Evolutionary conservation across 2,797 vertebrate species (phyloP).

Genomic region (Myripristis jacobus): DNA sequence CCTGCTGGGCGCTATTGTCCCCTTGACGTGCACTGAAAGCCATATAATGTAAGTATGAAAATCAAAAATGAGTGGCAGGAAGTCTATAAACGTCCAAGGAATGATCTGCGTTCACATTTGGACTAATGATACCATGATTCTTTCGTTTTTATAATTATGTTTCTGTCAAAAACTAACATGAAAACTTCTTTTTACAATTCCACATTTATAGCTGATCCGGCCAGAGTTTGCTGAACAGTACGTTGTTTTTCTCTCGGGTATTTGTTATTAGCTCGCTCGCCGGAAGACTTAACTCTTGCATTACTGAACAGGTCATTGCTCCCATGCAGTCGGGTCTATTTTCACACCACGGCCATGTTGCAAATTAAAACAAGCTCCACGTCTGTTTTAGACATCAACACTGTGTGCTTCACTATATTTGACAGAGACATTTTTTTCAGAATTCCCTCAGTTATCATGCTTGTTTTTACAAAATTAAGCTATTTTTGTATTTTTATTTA

Average conservation of each 20-base stretch:
- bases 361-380: constrained; percentile 50
- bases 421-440: not conserved
- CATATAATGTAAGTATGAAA: constrained; percentile 17
- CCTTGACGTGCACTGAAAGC: constrained; percentile 4
- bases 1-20: constrained; percentile 72
- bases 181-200: not conserved
- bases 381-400: constrained; percentile 30
- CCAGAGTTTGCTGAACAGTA: not conserved
- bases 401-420: constrained; percentile 22
- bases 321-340: not conserved
- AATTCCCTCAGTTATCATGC: constrained; percentile 17
- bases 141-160: not conserved
- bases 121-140: not conserved
- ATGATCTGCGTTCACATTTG: constrained; percentile 9
- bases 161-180: not conserved
- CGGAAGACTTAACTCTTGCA: too few species aligned
- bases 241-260: not conserved
- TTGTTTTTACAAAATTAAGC: constrained; percentile 21
- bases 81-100: constrained; percentile 13
- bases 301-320: not conserved
- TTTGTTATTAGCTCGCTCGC: not conserved
- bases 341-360: constrained; percentile 17
- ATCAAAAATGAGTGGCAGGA: constrained; percentile 19
- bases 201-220: not conserved
- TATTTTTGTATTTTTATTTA: not conserved